Conservation (phyloP, 2,797 vertebrate species). For the Cynodonichthys magdalenae region DNA sequence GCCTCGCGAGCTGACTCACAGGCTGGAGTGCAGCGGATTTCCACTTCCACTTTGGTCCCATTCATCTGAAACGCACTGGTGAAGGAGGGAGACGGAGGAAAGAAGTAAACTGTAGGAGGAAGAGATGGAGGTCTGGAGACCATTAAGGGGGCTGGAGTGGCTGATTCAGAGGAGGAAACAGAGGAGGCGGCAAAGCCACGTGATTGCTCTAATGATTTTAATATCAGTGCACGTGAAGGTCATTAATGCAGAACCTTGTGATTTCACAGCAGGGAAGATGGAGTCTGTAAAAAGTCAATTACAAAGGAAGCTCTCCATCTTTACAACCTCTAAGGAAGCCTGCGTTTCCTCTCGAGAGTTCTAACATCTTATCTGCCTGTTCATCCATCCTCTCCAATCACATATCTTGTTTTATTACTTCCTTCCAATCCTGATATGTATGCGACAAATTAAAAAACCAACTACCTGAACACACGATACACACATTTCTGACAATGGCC, state of each 20-base stretch:
- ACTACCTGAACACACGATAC: background rate
- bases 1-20: constrained; percentile 76
- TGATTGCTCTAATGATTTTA: constrained; percentile 73
- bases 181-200: constrained; percentile 48
- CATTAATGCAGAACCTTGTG: constrained; percentile 63
- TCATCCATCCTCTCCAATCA: constrained; percentile 43
- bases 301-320: constrained; percentile 28
- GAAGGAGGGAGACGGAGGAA: constrained; percentile 39
- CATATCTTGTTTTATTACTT: constrained; percentile 47
- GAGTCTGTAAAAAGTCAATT: constrained; percentile 44
- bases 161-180: constrained; percentile 70
- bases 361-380: constrained; percentile 43
- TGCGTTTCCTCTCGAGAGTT: constrained; percentile 33
- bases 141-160: constrained; percentile 67
- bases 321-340: constrained; percentile 31
- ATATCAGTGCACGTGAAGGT: constrained; percentile 69
- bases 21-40: constrained; percentile 70
- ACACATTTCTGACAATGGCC: background rate
- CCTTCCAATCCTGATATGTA: constrained; percentile 49
- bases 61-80: constrained; percentile 49
- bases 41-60: constrained; percentile 74
- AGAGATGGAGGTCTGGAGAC: constrained; percentile 73
- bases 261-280: constrained; percentile 60
- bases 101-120: constrained; percentile 56
- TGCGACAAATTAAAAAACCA: background rate